These are phyloP conservation scores for Crossocerus cetratus DNA, from an alignment of 2,888 invertebrate genomes.

Conservation along the genomic window DNA sequence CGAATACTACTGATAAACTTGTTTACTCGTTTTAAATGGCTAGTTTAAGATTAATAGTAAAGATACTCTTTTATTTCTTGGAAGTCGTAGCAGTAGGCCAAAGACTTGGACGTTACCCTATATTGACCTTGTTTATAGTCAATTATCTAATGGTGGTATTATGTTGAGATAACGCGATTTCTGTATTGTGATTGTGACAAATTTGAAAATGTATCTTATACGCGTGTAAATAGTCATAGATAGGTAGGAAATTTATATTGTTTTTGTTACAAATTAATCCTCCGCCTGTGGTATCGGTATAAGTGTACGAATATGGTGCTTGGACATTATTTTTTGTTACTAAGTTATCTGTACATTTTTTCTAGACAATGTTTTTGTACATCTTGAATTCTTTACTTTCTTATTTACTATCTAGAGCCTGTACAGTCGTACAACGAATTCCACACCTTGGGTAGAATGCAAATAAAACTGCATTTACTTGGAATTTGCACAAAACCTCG, in stretches of 20 bases:
- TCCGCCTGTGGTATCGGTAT: too few relatives aligned
- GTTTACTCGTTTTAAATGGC: constrained; percentile 69
- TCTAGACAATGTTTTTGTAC: constrained; percentile 4
- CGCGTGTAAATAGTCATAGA: too few relatives aligned
- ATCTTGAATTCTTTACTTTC: background rate
- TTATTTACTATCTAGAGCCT: too few relatives aligned
- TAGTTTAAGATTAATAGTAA: background rate
- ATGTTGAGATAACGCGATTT: background rate
- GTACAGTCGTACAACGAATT: too few relatives aligned
- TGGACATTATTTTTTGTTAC: too few relatives aligned
- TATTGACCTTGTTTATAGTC: background rate
- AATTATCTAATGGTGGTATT: background rate
- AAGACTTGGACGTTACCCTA: background rate
- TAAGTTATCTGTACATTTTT: background rate
- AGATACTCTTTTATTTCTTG: constrained; percentile 13
- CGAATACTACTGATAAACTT: constrained; percentile 74
- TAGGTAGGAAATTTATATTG: too few relatives aligned
- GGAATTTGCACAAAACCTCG: background rate
- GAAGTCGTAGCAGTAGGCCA: background rate
- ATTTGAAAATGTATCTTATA: too few relatives aligned
- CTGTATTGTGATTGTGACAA: too few relatives aligned
- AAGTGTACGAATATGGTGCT: too few relatives aligned
- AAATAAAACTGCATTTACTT: background rate
- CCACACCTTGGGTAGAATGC: background rate
- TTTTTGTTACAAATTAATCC: too few relatives aligned